A percentile compares a stretch with the other conserved stretches of the same genome.
Conservation (phyloP, 37 sponge, comb jelly and placozoan species). For the Geodia barretti region DNA sequence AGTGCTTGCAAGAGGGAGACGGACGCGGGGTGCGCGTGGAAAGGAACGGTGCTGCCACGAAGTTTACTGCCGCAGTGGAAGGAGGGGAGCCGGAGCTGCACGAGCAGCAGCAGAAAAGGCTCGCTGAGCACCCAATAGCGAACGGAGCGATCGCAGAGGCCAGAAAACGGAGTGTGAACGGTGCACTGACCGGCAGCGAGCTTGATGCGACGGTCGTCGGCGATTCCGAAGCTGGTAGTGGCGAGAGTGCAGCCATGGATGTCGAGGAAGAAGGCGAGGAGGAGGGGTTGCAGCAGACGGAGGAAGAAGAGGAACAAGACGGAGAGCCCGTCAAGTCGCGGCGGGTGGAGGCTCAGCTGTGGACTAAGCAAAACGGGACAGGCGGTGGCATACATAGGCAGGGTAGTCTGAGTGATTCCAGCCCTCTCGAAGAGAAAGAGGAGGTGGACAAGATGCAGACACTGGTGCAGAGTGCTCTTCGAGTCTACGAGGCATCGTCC, state of each 20-base stretch:
- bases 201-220: neutral
- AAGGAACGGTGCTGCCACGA: neutral
- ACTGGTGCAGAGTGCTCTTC: conserved; percentile 41
- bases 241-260: neutral
- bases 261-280: neutral
- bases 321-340: neutral
- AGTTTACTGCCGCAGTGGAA: neutral
- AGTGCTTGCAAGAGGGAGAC: conserved; percentile 2
- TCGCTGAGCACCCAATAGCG: too few relatives aligned
- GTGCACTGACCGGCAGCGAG: neutral
- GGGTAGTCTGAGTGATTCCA: neutral
- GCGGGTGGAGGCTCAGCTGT: neutral
- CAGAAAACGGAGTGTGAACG: neutral
- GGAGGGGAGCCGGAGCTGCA: too few relatives aligned
- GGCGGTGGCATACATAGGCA: neutral
- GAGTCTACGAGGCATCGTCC: conserved; percentile 20
- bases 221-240: neutral
- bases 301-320: conserved; percentile 4
- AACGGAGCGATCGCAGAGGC: neutral
- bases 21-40: neutral
- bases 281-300: neutral
- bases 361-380: neutral
- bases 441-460: conserved; percentile 50
- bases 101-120: neutral
- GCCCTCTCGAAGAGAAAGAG: neutral